Evolutionary conservation across 1,140 invertebrate genomes (phyloP).

Genomic region (Yoshiicerus persimilis): DNA sequence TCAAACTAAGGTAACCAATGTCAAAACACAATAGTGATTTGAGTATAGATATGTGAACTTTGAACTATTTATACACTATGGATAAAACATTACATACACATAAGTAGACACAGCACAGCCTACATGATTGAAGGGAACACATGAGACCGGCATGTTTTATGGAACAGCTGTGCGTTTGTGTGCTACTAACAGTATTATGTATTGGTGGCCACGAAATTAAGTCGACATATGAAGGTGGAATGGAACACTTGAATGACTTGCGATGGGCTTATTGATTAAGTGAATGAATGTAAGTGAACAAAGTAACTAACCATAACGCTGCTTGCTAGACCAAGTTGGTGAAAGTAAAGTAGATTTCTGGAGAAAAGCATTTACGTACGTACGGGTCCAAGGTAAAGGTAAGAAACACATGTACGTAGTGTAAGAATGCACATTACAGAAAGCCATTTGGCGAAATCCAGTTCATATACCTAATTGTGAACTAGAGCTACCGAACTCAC

Average conservation of each 20-base stretch:
- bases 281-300: neutral
- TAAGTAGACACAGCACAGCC: neutral
- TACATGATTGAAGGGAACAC: neutral
- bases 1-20: neutral
- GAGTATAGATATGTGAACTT: neutral
- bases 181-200: neutral
- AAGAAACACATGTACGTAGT: neutral
- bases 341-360: neutral
- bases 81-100: neutral
- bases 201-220: neutral
- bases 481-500: neutral
- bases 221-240: neutral
- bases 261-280: conserved; percentile 5
- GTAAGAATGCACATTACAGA: neutral
- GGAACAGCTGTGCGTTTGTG: neutral
- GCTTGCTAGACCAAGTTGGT: neutral
- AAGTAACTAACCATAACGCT: neutral
- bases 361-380: neutral
- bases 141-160: neutral
- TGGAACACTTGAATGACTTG: neutral
- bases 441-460: neutral
- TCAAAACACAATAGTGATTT: neutral
- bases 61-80: neutral
- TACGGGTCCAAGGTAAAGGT: neutral
- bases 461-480: neutral